Conservation (phyloP, 2,797 vertebrate genomes). For the Ciconia nigra region DNA sequence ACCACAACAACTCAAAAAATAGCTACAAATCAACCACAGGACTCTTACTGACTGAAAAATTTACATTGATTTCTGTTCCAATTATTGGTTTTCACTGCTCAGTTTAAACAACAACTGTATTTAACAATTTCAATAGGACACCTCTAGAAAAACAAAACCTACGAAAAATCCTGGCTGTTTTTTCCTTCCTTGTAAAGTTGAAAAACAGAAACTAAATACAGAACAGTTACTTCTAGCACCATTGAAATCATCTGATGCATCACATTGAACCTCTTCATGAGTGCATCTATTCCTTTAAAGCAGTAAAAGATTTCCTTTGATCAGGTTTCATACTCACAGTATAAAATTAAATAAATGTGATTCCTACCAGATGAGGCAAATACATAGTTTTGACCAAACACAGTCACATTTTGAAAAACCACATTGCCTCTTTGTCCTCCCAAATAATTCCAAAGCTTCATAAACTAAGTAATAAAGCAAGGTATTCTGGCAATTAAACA, state of each 20-base stretch:
- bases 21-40: not conserved
- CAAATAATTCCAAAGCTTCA: not conserved
- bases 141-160: not conserved
- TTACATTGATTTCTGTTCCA: not conserved
- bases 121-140: not conserved
- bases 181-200: not conserved
- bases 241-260: not conserved
- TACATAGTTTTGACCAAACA: not conserved
- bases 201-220: not conserved
- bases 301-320: not conserved
- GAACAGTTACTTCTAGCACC: not conserved
- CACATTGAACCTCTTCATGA: not conserved
- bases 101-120: not conserved
- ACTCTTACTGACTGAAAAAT: not conserved
- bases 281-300: not conserved
- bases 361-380: not conserved
- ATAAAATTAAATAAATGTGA: not conserved
- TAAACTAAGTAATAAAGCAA: not conserved
- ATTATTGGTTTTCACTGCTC: not conserved
- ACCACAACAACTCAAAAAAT: not conserved
- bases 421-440: not conserved
- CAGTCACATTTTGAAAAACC: not conserved
- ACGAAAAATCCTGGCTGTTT: not conserved
- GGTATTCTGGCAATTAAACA: not conserved
- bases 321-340: not conserved